Evolutionary conservation across 2,113 vertebrate species (phyloP), one percentile per base, ranked within the genome.

Genomic region (Silurus glanis): DNA sequence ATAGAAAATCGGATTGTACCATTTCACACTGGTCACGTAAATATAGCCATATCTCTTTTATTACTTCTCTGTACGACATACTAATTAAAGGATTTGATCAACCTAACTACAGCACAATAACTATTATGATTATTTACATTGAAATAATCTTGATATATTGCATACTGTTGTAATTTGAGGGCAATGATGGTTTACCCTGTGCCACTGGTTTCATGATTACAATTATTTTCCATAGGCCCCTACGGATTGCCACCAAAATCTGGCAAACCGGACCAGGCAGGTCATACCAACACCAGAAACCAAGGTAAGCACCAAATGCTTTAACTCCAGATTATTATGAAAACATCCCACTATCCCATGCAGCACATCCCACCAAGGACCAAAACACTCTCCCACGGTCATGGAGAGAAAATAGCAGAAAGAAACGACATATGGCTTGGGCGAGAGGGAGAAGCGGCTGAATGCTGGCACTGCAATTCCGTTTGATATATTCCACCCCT

Each of bases 181-280:
- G 19, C 69, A 21, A 21, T 47, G 9, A 47, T 71, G 69, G 69
- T 4, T 5, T 14, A 14, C 13, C 49, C 19, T 51, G 37, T 21
- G 69, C 69, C 5, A 1, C 23, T 19, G 16, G 56, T 21, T 80
- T 59, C 16, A 45, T 62, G 9, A 47, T 61, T 61, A 76, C n/a
- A 55, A 19, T 67, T 56, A 74, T 85, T 84, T 82, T 74, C 51
- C 61, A 28, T 88, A 95, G 95, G 91, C 81, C 94, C 89, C 83
- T 95, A 95, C 62, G 95, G 95, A 88, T 91, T 95, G 45, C 93
- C 94, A 56, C 93, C 94, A 7, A 95, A 95, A 86, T 83, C 91
- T 88, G 92, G 93, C 74, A 92, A 92, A 85, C 87, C 92, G 81
- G 94, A 95, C 69, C 92, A 92, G n/a, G 90, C 93, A 4, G 94